phyloP scores from a whole-genome alignment of 2,113 vertebrate genomes.

The Prunella fulvescens region DNA sequence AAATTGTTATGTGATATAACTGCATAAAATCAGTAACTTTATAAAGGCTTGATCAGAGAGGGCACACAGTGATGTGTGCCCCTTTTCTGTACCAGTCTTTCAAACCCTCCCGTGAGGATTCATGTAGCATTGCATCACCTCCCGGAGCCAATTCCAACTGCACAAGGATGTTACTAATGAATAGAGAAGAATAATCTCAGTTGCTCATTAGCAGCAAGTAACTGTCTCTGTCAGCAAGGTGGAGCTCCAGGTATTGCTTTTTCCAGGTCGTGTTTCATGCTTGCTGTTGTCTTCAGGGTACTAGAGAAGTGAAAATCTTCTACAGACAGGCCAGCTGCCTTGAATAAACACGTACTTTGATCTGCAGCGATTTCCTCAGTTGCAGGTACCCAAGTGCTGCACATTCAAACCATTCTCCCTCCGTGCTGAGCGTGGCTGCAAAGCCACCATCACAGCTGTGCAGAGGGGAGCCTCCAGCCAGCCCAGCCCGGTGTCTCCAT shows the following conservation, averaged over 20 bases:
- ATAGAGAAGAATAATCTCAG: not conserved
- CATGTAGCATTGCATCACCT: not conserved
- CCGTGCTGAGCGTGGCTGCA: not conserved
- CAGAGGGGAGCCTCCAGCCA: not conserved
- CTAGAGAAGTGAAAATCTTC: not conserved
- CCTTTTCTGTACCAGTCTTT: not conserved
- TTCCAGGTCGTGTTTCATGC: fast-evolving
- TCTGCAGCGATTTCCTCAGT: not conserved
- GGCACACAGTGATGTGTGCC: not conserved
- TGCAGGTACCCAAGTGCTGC: not conserved
- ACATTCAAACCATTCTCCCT: not conserved
- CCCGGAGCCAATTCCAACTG: not conserved
- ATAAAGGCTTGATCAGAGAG: not conserved
- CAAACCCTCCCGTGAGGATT: not conserved
- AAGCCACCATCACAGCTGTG: fast-evolving
- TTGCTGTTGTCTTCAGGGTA: not conserved
- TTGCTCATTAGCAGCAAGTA: not conserved
- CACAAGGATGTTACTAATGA: not conserved
- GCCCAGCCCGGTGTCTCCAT: not conserved
- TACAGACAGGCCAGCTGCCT: not conserved
- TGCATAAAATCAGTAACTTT: not conserved
- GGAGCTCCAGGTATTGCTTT: not conserved
- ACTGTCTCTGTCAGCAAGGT: not conserved
- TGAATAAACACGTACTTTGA: not conserved
- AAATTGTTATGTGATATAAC: fast-evolving